Evolutionary conservation across 2,113 vertebrate species (phyloP), one percentile per base, ranked within the genome.

Genomic region (Noturus placidus): DNA sequence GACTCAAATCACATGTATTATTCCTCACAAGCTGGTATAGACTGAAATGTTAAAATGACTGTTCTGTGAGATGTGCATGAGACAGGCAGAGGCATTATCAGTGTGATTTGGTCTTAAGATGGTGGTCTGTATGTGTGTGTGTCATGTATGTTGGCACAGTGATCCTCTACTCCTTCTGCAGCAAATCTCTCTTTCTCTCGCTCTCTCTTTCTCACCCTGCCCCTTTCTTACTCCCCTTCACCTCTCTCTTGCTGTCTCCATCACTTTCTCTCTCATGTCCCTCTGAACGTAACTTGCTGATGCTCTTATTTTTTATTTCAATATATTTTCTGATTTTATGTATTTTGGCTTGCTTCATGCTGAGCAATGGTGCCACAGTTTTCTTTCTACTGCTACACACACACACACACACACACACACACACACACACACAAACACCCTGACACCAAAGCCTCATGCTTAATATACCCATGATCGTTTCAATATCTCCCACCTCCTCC

Each of bases 391-490:
- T 38, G 33, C 56, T 3, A 22, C 46, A 46, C 46, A 38, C 19
- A 6, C 33, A 61, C 79, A 14, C 13, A 52, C 27, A 27, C 38
- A 76, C 38, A 35, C 85, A 57, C 33, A 10, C 61, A 82, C 86
- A 50, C 61, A 69, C 54, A 81, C 19, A 0, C 27, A 30, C 76
- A 52, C 86, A 88, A 65, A 52, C 85, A 84, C 52, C 35, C n/a
- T 78, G 82, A 80, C 87, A 82, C 85, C 81, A 83, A 78, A 77
- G 81, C 86, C 79, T 81, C 84, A 83, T 57, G 38, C 80, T 90
- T 88, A 89, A 88, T 90, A 90, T 90, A 86, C 74, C 79, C 72
- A 57, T 65, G 79, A 70, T 72, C 80, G 67, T 91, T 90, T 91
- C 89, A 86, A 79, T 87, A 74, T 67, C 59, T 30, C 46, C 50